Conservation (phyloP, 2,113 vertebrate genomes). For the Eubucco bourcierii region DNA sequence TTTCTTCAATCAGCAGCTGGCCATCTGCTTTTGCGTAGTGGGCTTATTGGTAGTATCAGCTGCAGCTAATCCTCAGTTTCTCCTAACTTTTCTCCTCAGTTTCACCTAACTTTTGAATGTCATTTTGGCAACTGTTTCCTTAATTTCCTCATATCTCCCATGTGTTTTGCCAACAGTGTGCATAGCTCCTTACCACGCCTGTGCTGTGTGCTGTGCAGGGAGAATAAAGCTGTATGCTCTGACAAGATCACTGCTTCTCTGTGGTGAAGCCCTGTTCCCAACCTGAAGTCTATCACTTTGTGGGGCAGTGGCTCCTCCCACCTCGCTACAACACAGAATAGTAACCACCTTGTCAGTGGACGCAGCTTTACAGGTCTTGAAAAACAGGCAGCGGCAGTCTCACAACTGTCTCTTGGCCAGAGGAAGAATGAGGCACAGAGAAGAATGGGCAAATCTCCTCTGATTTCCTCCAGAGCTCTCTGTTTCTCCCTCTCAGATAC, state of each 20-base stretch:
- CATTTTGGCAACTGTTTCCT: not conserved
- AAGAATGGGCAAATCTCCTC: not conserved
- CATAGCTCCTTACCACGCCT: not conserved
- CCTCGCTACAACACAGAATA: no score
- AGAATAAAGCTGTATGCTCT: not conserved
- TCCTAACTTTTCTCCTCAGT: not conserved
- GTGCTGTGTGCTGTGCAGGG: no score
- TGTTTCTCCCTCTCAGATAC: no score
- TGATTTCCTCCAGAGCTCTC: not conserved
- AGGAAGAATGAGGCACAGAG: not conserved
- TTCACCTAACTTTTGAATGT: not conserved
- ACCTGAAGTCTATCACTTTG: accelerated
- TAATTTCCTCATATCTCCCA: not conserved
- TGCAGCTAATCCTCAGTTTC: not conserved
- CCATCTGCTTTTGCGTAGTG: not conserved
- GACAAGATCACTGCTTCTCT: not conserved
- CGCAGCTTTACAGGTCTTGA: accelerated
- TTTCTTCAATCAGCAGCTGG: not conserved
- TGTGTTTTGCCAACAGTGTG: not conserved
- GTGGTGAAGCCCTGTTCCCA: not conserved
- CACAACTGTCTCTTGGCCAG: accelerated
- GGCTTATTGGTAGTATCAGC: not conserved
- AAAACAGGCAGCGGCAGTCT: not conserved
- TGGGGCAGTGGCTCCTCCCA: not conserved
- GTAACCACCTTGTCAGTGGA: accelerated